phyloP scores from a whole-genome alignment of 2,797 vertebrate species.

The Cyclura pinguis region DNA sequence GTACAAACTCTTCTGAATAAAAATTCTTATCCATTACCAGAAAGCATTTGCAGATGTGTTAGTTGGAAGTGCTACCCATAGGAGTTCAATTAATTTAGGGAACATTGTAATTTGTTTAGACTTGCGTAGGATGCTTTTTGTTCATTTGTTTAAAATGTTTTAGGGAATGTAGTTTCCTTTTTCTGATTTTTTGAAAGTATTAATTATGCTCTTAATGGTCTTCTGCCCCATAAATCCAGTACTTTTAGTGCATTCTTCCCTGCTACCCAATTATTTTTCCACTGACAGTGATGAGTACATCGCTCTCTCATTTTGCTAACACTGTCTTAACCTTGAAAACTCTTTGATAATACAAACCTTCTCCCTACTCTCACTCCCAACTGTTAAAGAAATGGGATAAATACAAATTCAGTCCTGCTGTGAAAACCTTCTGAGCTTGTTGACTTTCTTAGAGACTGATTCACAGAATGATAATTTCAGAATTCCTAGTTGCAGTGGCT shows the following conservation, averaged over 20 bases:
- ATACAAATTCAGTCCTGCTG: not conserved
- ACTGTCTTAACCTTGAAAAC: constrained; percentile 18
- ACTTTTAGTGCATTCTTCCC: not conserved
- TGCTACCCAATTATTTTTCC: constrained; percentile 32
- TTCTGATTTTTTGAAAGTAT: not conserved
- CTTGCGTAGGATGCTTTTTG: not conserved
- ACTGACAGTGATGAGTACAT: not conserved
- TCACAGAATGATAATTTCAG: constrained; percentile 17
- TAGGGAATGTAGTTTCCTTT: not conserved
- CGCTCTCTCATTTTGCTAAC: constrained; percentile 11
- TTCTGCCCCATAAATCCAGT: no score
- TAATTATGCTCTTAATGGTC: not conserved
- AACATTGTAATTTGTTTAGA: constrained; percentile 14
- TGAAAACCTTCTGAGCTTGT: not conserved
- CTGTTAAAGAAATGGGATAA: constrained; percentile 9
- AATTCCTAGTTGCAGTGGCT: not conserved
- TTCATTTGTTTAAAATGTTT: constrained; percentile 28
- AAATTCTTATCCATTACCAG: constrained; percentile 22
- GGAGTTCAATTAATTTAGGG: not conserved
- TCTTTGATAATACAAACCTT: not conserved
- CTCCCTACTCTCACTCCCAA: not conserved
- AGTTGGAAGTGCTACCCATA: constrained; percentile 21
- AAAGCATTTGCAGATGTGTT: not conserved
- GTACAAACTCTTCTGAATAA: not conserved
- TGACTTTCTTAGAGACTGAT: constrained; percentile 20